phyloP scores from a whole-genome alignment of 2,797 vertebrate species.

The Sarcophilus harrisii region DNA sequence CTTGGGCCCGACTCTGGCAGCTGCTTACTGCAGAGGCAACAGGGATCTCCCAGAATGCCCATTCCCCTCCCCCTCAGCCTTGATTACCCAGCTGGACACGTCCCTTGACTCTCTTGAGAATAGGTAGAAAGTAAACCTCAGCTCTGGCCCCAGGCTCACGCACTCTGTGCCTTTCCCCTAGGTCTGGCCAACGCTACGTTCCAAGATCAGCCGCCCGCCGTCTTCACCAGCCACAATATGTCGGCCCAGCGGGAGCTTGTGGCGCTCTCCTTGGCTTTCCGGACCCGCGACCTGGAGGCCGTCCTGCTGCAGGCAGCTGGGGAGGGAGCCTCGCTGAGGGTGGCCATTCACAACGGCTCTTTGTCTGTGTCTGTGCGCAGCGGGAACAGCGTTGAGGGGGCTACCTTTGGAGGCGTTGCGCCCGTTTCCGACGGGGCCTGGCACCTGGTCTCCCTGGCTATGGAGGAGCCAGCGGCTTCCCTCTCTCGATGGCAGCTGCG shows the following conservation, averaged over 20 bases:
- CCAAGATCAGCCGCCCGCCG: slow-evolving; percentile 83
- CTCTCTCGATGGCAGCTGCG: slow-evolving; percentile 88
- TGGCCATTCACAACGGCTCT: slow-evolving; percentile 90
- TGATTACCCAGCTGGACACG: not conserved
- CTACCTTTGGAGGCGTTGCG: slow-evolving; percentile 84
- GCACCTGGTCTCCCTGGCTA: slow-evolving; percentile 89
- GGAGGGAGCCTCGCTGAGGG: slow-evolving; percentile 86
- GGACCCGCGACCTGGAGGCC: slow-evolving; percentile 90
- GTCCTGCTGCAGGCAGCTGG: slow-evolving; percentile 86
- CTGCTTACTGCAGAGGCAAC: not conserved
- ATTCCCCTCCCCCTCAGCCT: not conserved
- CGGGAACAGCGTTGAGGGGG: slow-evolving; percentile 85
- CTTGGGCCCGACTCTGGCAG: not conserved
- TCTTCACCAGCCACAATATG: slow-evolving; percentile 85
- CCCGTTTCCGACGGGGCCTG: slow-evolving; percentile 90
- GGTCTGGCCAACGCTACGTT: slow-evolving; percentile 93
- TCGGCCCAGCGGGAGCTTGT: slow-evolving; percentile 85
- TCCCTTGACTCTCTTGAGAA: not conserved
- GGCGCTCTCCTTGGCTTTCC: slow-evolving; percentile 88
- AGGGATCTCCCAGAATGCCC: not conserved
- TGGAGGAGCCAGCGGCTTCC: slow-evolving; percentile 82
- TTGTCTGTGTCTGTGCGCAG: slow-evolving; percentile 88
- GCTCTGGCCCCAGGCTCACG: not conserved
- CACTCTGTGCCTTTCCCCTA: slow-evolving; percentile 75
- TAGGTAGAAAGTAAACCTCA: not conserved